Evolutionary conservation across 2,888 invertebrate species (phyloP).

Genomic region (Xestia sexstrigata): DNA sequence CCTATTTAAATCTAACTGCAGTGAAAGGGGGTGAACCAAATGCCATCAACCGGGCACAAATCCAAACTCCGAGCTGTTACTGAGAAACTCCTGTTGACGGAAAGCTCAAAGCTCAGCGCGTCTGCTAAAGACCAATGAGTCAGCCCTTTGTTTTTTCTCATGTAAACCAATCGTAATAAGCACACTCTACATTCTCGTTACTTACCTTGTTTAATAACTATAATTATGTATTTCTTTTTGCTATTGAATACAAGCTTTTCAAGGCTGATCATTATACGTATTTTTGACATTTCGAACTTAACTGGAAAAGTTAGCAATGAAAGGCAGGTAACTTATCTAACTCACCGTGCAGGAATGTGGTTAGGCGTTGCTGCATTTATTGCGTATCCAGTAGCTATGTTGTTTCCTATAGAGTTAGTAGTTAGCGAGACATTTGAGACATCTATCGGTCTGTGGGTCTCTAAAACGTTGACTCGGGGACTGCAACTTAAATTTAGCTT

Average conservation of each 20-base stretch:
- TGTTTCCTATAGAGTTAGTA: slow-evolving; percentile 15
- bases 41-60: slow-evolving; percentile 11
- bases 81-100: slow-evolving; percentile 3
- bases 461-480: background rate
- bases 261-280: background rate
- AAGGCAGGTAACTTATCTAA: slow-evolving; percentile 63
- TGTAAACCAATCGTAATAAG: background rate
- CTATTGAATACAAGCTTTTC: background rate
- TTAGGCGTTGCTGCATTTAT: slow-evolving; percentile 18
- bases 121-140: slow-evolving; percentile 1
- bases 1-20: background rate
- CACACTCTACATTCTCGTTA: background rate
- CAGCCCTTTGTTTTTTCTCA: background rate
- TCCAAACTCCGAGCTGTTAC: background rate
- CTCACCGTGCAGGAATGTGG: slow-evolving; percentile 47
- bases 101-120: slow-evolving; percentile 4
- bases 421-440: slow-evolving; percentile 21
- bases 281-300: slow-evolving; percentile 9
- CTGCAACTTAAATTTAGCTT: background rate
- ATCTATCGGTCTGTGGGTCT: background rate
- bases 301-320: slow-evolving; percentile 16
- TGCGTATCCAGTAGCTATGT: slow-evolving; percentile 28
- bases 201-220: background rate
- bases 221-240: background rate
- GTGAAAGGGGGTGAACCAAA: background rate